Evolutionary conservation across 2,797 vertebrate genomes (phyloP).

Genomic region (Myiotriccus ornatus): DNA sequence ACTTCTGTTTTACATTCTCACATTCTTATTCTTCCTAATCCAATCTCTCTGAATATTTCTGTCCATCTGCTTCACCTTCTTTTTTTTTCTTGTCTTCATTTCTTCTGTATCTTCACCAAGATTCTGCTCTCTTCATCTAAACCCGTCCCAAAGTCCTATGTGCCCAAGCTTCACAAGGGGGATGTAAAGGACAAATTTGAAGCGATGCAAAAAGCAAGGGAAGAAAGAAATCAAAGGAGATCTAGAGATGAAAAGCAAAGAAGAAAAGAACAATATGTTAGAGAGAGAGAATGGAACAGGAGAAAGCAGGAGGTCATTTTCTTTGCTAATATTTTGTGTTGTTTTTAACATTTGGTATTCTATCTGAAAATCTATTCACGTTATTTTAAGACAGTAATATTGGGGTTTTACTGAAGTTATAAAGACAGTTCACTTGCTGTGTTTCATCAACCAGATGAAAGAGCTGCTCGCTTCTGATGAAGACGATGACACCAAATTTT

Average conservation of each 20-base stretch:
- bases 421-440: slow-evolving; percentile 23
- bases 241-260: slow-evolving; percentile 91
- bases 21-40: slow-evolving; percentile 61
- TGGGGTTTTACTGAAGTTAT: not conserved
- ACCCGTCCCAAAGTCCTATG: slow-evolving; percentile 90
- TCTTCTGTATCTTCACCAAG: slow-evolving; percentile 78
- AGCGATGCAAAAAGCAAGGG: slow-evolving; percentile 95
- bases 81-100: slow-evolving; percentile 75
- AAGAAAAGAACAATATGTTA: slow-evolving; percentile 95
- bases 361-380: not conserved
- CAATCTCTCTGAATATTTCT: slow-evolving; percentile 50
- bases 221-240: slow-evolving; percentile 92
- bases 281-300: slow-evolving; percentile 93
- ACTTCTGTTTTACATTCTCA: slow-evolving; percentile 50
- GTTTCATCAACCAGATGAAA: slow-evolving; percentile 85
- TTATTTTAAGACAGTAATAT: not conserved
- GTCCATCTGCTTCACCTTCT: slow-evolving; percentile 67
- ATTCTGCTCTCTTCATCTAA: slow-evolving; percentile 92
- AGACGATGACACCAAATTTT: slow-evolving; percentile 86
- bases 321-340: slow-evolving; percentile 66
- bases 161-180: slow-evolving; percentile 88
- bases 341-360: not conserved
- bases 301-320: slow-evolving; percentile 93
- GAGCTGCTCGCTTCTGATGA: slow-evolving; percentile 95
- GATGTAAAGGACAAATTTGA: slow-evolving; percentile 93